Base-by-base conservation (phyloP, 2,113 vertebrate genomes). In the Aramus guarauna region DNA sequence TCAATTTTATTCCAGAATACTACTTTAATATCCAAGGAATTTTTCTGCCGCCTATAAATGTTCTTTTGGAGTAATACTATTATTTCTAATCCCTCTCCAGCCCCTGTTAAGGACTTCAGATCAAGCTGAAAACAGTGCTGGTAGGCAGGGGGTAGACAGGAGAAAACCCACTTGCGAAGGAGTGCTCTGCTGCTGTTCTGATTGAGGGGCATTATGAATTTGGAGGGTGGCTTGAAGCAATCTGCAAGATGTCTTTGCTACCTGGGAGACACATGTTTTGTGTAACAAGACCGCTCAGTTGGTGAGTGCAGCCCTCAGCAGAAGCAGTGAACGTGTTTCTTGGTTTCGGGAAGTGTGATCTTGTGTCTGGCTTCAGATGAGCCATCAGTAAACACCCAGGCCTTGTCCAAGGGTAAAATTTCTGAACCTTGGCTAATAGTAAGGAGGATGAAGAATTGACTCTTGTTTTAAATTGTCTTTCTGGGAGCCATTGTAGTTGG, bases 261-360 rank as follows among this genome's bases (percentile, higher is more conserved):
- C 22, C 19, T 79, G 43, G 4, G 56, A 82, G 69, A 34, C n/a
- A 64, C 60, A 11, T 66, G 18, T 63, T 74, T 77, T 76, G 48
- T 88, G 58, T 34, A 75, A n/a, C 15, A 66, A 30, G 55, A 39
- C 34, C 39, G 48, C 34, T 84, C 39, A 24, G 56, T 7, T 77
- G n/a, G 21, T n/a, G 29, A 58, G 41, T 69, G 55, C 48, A 58
- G 55, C 26, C 32, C 30, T 79, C 7, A 2, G 24, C 43, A 69
- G 53, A 36, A 69, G 8, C 23, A 37, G 9, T 43, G 27, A 75
- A 52, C 4, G 0, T 3, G 1, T 0, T 69, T 76, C 29, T 76
- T 64, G 16, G 9, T 47, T 78, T 83, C 5, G 9, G 41, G n/a
- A 73, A 55, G 7, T 4, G 0, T 34, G 27, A 22, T 53, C 23